Percentiles rank a stretch among this genome's conserved stretches.
Evolutionary conservation across 2,888 invertebrate genomes (phyloP).

Genomic region (Agrypnus murinus): DNA sequence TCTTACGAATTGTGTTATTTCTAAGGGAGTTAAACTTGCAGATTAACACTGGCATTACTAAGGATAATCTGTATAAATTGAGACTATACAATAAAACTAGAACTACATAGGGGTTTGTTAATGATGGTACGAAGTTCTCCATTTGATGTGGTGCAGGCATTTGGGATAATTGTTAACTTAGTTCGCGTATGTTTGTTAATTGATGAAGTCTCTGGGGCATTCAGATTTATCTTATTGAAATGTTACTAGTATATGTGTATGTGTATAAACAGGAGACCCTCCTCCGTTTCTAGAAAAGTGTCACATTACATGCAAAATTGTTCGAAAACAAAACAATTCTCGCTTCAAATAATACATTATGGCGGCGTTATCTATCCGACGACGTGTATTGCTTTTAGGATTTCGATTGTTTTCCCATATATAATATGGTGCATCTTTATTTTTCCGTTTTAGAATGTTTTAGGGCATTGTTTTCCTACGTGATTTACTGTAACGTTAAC

Average conservation of each 20-base stretch:
- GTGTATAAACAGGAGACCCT: constrained; percentile 4
- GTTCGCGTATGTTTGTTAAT: constrained; percentile 39
- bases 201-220: constrained; percentile 38
- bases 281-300: constrained; percentile 11
- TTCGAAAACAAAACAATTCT: not conserved
- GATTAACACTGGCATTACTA: constrained; percentile 15
- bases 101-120: constrained; percentile 41
- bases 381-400: constrained; percentile 34
- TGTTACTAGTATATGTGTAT: not conserved
- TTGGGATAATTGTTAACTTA: constrained; percentile 40
- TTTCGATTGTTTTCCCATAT: constrained; percentile 29
- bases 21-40: constrained; percentile 17
- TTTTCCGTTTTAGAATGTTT: constrained; percentile 39
- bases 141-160: constrained; percentile 40
- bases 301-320: constrained; percentile 8
- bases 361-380: constrained; percentile 30
- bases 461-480: constrained; percentile 39
- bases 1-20: not conserved
- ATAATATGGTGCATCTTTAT: constrained; percentile 37
- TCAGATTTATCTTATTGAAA: constrained; percentile 35
- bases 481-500: constrained; percentile 48
- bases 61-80: constrained; percentile 29
- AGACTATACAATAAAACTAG: constrained; percentile 34
- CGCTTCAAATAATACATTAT: constrained; percentile 23
- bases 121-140: constrained; percentile 37